Base-by-base conservation (phyloP, 2,797 vertebrate genomes). In the Acanthurus lineatus region DNA sequence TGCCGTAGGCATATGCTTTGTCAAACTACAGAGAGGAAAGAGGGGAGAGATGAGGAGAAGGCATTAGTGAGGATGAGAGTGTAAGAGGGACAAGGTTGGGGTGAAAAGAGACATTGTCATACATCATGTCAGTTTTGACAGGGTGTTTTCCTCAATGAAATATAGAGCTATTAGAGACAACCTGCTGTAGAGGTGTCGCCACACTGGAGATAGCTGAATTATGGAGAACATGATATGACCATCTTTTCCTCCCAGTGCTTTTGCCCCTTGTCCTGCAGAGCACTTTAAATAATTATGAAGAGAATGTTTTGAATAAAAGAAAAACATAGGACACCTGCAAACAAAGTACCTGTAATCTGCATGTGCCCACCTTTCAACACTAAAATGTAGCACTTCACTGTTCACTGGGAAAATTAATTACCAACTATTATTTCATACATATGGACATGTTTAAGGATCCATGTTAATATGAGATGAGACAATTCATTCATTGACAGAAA, bases 1-100 rank as follows among this genome's bases (percentile, higher is more conserved):
- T 95, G 91, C 96, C 95, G 91, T 99, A 99, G 86, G 97, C 95
- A 81, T 99, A 99, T 54, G 96, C 96, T 96, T 98, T 99, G 92
- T 99, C 98, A 96, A 99, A 99, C 98, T 99, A 69, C 56, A 84
- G 67, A 88, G 59, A 78, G 71, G 63, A 58, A 59, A 16, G 64
- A 25, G n/a, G 44, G 22, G 42, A 48, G 42, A 73, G 70, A 73
- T 65, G 58, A 80, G 69, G 81, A 77, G 48, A 60, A 70, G 85
- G 86, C 74, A 87, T 97, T 87, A 92, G 93, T 52, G 76, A 72
- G 44, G 89, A 89, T 83, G 84, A 77, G 78, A 58, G 85, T 63
- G 64, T 54, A 77, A 81, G 86, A 87, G 85, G 76, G 79, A 87
- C 88, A 90, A 88, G 90, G 90, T 90, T 86, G 71, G 90, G 90